Evolutionary conservation across 2,888 invertebrate species (phyloP).

Genomic region (Drosophila setosimentum): DNA sequence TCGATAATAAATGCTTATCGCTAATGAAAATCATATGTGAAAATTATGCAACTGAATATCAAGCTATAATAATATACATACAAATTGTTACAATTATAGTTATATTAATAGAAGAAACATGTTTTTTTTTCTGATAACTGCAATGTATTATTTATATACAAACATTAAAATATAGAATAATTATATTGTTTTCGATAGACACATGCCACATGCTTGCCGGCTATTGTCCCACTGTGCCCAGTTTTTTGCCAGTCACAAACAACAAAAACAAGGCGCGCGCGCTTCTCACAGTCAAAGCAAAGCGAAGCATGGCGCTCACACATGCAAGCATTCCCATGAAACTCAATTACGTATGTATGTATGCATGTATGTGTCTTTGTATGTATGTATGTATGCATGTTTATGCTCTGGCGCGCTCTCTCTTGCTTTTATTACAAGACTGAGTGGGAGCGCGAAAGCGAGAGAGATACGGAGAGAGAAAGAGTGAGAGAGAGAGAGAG

Average conservation of each 20-base stretch:
- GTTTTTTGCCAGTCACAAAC: slow-evolving; percentile 60
- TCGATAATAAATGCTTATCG: slow-evolving; percentile 38
- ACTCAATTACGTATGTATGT: not conserved
- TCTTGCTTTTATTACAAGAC: slow-evolving; percentile 55
- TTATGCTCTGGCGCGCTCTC: slow-evolving; percentile 29
- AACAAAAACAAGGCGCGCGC: slow-evolving; percentile 38
- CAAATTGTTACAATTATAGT: too few species aligned
- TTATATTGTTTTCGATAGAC: not conserved
- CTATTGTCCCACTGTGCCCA: slow-evolving; percentile 46
- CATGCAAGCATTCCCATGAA: slow-evolving; percentile 11
- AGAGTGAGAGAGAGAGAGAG: slow-evolving; percentile 42
- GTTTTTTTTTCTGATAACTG: not conserved
- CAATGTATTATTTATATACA: not conserved
- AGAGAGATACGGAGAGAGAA: slow-evolving; percentile 25
- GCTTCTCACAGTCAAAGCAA: slow-evolving; percentile 5
- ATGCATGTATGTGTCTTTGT: slow-evolving; percentile 4
- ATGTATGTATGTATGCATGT: slow-evolving; percentile 8
- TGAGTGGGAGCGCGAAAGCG: slow-evolving; percentile 51
- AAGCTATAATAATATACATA: not conserved
- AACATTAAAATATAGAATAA: not conserved
- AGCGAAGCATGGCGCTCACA: slow-evolving; percentile 20
- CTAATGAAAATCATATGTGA: not conserved
- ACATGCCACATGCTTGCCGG: slow-evolving; percentile 7
- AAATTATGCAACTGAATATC: not conserved
- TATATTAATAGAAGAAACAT: too few species aligned